Evolutionary conservation across 2,113 vertebrate species (phyloP).

Genomic region (Emberiza fucata): DNA sequence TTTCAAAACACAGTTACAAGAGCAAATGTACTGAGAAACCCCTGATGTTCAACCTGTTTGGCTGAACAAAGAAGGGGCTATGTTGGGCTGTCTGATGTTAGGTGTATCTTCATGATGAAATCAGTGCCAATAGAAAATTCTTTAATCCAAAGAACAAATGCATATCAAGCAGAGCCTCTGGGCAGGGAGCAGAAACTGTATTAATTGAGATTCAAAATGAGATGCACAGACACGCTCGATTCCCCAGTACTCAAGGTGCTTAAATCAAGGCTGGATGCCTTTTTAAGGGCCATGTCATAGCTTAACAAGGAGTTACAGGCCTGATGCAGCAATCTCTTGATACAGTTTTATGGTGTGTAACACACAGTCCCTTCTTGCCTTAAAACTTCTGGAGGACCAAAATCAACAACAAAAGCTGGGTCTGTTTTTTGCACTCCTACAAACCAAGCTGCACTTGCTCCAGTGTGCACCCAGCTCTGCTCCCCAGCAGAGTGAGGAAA

Average conservation of each 20-base stretch:
- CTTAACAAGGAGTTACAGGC: not conserved
- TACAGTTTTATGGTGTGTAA: not conserved
- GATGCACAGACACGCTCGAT: fast-evolving
- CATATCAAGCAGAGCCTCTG: not conserved
- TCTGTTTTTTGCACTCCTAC: not conserved
- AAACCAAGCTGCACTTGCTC: not conserved
- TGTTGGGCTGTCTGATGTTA: not conserved
- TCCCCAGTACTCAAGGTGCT: not conserved
- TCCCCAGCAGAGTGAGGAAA: not conserved
- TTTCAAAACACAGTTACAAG: not conserved
- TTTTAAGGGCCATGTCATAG: not conserved
- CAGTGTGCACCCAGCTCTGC: not conserved
- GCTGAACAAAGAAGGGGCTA: not conserved
- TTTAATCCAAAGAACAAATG: not conserved
- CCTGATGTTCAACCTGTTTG: not conserved
- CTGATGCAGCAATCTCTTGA: not conserved
- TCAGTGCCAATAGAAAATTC: not conserved
- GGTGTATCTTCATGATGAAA: not conserved
- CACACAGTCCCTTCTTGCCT: not conserved
- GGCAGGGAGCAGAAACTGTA: not conserved
- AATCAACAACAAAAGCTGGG: not conserved
- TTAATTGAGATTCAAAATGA: constrained; percentile 1
- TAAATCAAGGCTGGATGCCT: not conserved
- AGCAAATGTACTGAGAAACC: not conserved
- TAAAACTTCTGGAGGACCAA: not conserved